Evolutionary conservation across 2,113 vertebrate genomes (phyloP), one percentile per base, ranked within the genome.

Genomic region (Callospermophilus lateralis): DNA sequence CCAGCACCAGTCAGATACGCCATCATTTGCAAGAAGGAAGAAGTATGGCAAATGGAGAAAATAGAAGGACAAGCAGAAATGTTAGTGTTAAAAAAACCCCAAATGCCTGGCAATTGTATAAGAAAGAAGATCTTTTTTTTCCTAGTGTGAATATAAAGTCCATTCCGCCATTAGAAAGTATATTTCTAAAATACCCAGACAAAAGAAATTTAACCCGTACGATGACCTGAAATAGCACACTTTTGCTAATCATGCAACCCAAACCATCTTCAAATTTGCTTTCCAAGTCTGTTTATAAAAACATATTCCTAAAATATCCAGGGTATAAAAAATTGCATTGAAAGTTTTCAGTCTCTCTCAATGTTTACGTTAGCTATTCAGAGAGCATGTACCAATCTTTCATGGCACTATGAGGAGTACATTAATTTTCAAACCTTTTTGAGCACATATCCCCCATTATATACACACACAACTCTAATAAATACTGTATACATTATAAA

Each of bases 241-340:
- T 76, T 37, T 22, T 96, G 26, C 19, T 84, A 91, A 89, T 65
- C 84, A 72, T 22, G 6, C 13, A 87, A 1, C 45, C 10, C 10
- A 45, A 74, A 5, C 26, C 15, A 93, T 85, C 22, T 90, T 24
- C n/a, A 74, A 86, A 74, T 70, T 73, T 90, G 32, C 45, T 61
- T 94, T 67, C 24, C 22, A 13, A 74, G 11, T 81, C 28, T 45
- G 1, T 63, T 88, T 63, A 86, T 96, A 55, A 94, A 90, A 95
- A 73, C 76, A 51, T 79, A 83, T 89, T 83, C 13, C 55, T 81
- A 61, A 37, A 72, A 78, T 55, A 80, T 73, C 20, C 72, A 73
- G 11, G 10, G n/a, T n/a, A 34, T 42, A 28, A 70, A 58, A 92
- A 89, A 81, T 61, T 72, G 28, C 30, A 39, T 78, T 89, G 78